A percentile compares a stretch with the other conserved stretches of the same genome.
phyloP scores from a whole-genome alignment of 2,888 invertebrate species.

The Melanotus villosus region DNA sequence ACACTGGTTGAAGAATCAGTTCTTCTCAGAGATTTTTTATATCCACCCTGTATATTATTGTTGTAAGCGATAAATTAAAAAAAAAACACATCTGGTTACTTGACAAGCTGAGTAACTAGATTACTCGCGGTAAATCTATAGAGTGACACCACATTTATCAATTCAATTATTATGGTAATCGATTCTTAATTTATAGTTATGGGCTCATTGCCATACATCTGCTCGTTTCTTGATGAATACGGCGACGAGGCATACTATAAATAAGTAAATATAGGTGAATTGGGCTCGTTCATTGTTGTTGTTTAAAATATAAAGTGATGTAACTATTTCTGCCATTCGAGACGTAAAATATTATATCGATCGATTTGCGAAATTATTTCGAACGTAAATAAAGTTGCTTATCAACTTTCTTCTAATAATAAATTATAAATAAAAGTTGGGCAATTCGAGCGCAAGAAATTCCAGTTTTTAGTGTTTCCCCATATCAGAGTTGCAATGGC shows the following conservation, averaged over 20 bases:
- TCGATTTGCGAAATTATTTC: too few species aligned
- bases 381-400: too few species aligned
- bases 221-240: not conserved
- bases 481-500: not conserved
- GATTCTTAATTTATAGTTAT: constrained; percentile 8
- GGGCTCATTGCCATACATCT: constrained; percentile 13
- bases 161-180: constrained; percentile 10
- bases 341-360: too few species aligned
- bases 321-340: too few species aligned
- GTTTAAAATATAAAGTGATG: too few species aligned
- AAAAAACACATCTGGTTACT: too few species aligned
- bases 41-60: too few species aligned
- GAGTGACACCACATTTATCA: not conserved
- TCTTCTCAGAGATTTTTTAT: too few species aligned
- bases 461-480: constrained; percentile 1
- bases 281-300: too few species aligned
- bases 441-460: not conserved
- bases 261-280: constrained; percentile 2
- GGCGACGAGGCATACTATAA: not conserved
- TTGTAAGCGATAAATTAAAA: too few species aligned
- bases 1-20: too few species aligned
- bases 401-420: not conserved
- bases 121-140: not conserved
- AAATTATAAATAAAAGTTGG: not conserved
- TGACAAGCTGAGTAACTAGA: not conserved